These are phyloP conservation scores for Pilophorus perplexus DNA, from an alignment of 2,888 invertebrate genomes.

Conservation along the genomic window DNA sequence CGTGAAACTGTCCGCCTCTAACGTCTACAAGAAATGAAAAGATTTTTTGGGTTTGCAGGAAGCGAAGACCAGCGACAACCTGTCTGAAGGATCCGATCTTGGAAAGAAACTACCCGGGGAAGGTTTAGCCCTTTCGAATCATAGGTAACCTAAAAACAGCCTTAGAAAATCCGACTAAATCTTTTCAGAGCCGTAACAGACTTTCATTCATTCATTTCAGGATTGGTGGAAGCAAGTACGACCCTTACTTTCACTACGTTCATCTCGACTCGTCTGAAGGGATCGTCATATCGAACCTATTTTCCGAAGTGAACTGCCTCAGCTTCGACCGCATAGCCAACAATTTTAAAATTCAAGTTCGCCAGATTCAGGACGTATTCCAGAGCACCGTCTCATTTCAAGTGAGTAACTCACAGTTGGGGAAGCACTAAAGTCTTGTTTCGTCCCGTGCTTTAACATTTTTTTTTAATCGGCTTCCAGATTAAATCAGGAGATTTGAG, in stretches of 20 bases:
- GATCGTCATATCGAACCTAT: slow-evolving; percentile 57
- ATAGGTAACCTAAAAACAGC: slow-evolving; percentile 12
- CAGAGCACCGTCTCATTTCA: slow-evolving; percentile 65
- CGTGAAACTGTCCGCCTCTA: background rate
- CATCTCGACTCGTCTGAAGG: slow-evolving; percentile 71
- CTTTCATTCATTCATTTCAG: background rate
- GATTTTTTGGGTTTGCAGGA: slow-evolving; percentile 17
- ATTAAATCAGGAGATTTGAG: slow-evolving; percentile 57
- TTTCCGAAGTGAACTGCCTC: slow-evolving; percentile 1
- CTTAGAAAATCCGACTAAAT: no score
- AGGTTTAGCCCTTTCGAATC: slow-evolving; percentile 4
- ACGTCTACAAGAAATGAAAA: background rate
- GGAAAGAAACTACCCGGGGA: slow-evolving; percentile 5
- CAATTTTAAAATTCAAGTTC: slow-evolving; percentile 69
- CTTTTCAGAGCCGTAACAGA: background rate
- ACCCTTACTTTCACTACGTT: slow-evolving; percentile 64
- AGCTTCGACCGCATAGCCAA: slow-evolving; percentile 58
- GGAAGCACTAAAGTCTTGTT: background rate
- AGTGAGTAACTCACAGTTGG: slow-evolving; percentile 52
- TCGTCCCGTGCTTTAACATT: background rate
- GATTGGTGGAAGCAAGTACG: slow-evolving; percentile 16
- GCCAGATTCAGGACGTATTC: slow-evolving; percentile 69
- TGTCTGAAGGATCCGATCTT: slow-evolving; percentile 32
- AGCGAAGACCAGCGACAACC: slow-evolving; percentile 14
- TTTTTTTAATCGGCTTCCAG: slow-evolving; percentile 49